phyloP scores from a whole-genome alignment of 1,140 invertebrate genomes.

The Eubasilissa regina region DNA sequence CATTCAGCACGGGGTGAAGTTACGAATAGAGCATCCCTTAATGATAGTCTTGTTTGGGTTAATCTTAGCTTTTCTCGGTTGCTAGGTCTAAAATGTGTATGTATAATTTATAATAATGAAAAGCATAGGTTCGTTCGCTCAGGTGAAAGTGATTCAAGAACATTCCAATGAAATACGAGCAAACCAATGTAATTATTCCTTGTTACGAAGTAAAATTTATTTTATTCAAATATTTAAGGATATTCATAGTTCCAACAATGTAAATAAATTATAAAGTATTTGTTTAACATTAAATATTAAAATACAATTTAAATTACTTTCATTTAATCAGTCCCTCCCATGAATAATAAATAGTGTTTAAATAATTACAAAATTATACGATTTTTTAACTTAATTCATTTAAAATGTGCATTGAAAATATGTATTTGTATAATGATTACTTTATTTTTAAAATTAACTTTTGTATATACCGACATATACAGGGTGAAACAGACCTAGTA shows the following conservation, averaged over 20 bases:
- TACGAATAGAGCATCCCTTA: constrained; percentile 43
- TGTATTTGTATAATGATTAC: too few relatives aligned
- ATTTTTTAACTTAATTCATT: too few relatives aligned
- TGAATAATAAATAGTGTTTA: neutral
- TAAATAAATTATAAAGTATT: constrained; percentile 34
- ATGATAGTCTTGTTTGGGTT: constrained; percentile 49
- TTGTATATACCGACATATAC: too few relatives aligned
- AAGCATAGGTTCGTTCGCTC: neutral
- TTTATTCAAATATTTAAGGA: constrained; percentile 31
- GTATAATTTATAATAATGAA: constrained; percentile 10
- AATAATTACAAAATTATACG: neutral
- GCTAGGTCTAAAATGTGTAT: constrained; percentile 45
- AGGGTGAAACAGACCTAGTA: too few relatives aligned
- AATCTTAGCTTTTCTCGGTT: constrained; percentile 39
- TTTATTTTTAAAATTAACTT: too few relatives aligned
- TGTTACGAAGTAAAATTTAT: constrained; percentile 37
- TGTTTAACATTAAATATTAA: constrained; percentile 26
- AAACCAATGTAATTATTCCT: constrained; percentile 13
- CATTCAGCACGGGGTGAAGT: constrained; percentile 53
- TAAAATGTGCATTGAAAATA: too few relatives aligned
- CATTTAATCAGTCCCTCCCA: neutral
- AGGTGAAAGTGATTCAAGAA: neutral
- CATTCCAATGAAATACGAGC: neutral
- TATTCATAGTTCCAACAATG: constrained; percentile 5
- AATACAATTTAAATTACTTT: neutral